Evolutionary conservation across 2,888 invertebrate species (phyloP), one percentile per base, ranked within the genome.

Genomic region (Odiellus spinosus): DNA sequence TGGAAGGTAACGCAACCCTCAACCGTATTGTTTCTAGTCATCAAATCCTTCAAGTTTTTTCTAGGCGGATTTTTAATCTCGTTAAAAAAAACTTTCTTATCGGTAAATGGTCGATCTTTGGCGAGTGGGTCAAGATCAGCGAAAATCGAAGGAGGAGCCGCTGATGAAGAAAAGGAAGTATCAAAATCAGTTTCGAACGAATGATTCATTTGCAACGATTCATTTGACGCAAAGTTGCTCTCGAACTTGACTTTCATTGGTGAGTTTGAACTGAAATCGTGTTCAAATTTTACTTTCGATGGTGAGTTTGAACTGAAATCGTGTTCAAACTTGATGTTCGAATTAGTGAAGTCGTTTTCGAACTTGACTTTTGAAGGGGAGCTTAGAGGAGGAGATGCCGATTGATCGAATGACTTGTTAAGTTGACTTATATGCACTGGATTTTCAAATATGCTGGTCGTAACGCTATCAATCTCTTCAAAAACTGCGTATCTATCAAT

Each of bases 11-110:
- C 19, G 15, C 44, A 44, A 21, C 18, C 49, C 6, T 58, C 61
- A 2, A 57, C 59, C 5, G 32, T 12, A 15, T 10, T 20, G 40
- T n/a, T 35, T 15, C 48, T 14, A 18, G 20, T 42, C 14, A 78
- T 79, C 65, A 88, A 72, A 69, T 88, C 88, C 71, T 87, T 86
- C 60, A 88, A 75, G 54, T 83, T 82, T 71, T 85, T 86, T 72
- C 87, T 86, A 59, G 87, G 86, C 58, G 88, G 88, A 70, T 88
- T 87, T 73, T 88, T 88, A 63, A 88, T 75, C 68, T 88, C 86
- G 73, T 87, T 85, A 74, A 90, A 90, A 74, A 90, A 90, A 71
- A 86, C 84, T 74, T 88, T 88, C 72, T 86, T 86, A 74, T 90
- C 88, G 63, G 88, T 78, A 72, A 87, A 90, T 54, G 88, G 88